Conservation (phyloP, 1,140 invertebrate species). For the Mercenaria mercenaria region DNA sequence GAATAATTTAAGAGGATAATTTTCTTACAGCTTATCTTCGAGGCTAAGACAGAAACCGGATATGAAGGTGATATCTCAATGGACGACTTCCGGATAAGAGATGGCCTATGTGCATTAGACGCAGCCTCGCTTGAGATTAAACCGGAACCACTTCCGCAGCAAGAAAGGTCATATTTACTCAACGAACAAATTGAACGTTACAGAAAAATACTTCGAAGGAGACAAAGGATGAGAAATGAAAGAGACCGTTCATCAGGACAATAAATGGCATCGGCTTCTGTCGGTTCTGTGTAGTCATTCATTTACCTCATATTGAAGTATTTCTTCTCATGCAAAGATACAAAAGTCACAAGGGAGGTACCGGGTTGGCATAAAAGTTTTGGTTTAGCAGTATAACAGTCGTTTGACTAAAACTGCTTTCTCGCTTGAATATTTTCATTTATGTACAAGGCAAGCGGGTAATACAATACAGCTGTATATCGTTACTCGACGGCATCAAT, state of each 20-base stretch:
- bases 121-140: conserved; percentile 17
- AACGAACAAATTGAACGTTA: conserved; percentile 58
- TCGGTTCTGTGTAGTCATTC: too few species aligned
- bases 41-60: conserved; percentile 69
- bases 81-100: conserved; percentile 84
- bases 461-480: too few species aligned
- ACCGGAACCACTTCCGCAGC: not conserved
- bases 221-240: conserved; percentile 28
- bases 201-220: conserved; percentile 45
- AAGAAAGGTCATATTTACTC: conserved; percentile 10
- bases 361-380: too few species aligned
- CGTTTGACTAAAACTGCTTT: too few species aligned
- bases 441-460: too few species aligned
- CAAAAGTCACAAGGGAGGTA: too few species aligned
- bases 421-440: too few species aligned
- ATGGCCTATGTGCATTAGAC: conserved; percentile 70
- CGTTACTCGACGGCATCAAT: too few species aligned
- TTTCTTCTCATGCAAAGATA: too few species aligned
- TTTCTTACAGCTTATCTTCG: conserved; percentile 76
- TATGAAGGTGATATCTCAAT: conserved; percentile 80
- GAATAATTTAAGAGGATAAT: too few species aligned
- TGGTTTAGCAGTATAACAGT: too few species aligned
- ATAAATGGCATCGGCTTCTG: not conserved
- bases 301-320: too few species aligned
- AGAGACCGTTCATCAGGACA: not conserved